Percentiles rank a stretch among this genome's conserved stretches.
Evolutionary conservation across 2,113 vertebrate species (phyloP).

Genomic region (Oreocharis arfaki): DNA sequence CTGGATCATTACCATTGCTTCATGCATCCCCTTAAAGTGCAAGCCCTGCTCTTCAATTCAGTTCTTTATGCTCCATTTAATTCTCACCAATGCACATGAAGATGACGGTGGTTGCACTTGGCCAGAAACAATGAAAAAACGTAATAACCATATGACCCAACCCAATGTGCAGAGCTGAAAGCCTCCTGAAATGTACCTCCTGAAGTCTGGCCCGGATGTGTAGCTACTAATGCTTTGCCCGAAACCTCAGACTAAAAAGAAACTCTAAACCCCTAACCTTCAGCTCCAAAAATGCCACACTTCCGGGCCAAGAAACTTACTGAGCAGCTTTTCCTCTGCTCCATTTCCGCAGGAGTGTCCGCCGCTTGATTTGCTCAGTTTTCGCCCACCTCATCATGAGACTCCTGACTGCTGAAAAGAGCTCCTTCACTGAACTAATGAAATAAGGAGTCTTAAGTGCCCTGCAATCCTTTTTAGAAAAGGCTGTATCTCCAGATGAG

Average conservation of each 20-base stretch:
- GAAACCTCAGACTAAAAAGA: not conserved
- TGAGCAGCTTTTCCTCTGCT: not conserved
- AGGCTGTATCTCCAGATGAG: constrained; percentile 65
- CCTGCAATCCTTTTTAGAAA: constrained; percentile 65
- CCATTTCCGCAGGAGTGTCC: not conserved
- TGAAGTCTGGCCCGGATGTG: not conserved
- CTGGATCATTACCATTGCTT: constrained; percentile 20
- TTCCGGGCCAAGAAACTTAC: not conserved
- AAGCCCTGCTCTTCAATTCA: not conserved
- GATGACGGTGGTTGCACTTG: not conserved
- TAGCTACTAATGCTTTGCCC: not conserved
- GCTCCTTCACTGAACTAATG: constrained; percentile 64
- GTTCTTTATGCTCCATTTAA: constrained; percentile 25
- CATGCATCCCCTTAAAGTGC: not conserved
- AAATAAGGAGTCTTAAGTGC: constrained; percentile 68
- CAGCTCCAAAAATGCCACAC: not conserved
- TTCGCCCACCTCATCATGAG: constrained; percentile 20
- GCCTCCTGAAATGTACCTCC: not conserved
- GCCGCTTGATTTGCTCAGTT: not conserved
- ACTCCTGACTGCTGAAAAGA: constrained; percentile 33
- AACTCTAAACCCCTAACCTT: not conserved
- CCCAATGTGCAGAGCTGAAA: not conserved
- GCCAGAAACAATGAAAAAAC: not conserved
- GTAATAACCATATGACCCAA: not conserved
- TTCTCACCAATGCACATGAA: not conserved